Evolutionary conservation across 2,797 vertebrate genomes (phyloP), one percentile per base, ranked within the genome.

Genomic region (Periophthalmus magnuspinnatus): DNA sequence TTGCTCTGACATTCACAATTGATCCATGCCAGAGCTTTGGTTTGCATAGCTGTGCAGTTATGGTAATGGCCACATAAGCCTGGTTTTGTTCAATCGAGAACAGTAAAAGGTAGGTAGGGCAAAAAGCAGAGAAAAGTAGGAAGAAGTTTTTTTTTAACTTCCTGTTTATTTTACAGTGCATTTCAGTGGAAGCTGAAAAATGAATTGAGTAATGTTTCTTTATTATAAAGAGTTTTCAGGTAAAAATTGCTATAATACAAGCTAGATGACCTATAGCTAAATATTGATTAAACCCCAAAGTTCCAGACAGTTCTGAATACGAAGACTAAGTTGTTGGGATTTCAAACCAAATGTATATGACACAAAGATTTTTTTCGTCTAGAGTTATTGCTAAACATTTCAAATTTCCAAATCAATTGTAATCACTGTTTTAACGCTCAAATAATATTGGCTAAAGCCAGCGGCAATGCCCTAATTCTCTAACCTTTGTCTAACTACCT

Each of bases 11-110:
- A 67, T 19, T 14, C 61, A 11, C 58, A 45, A 62, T 57, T 22
- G 52, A 65, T 65, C 69, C 69, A 75, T 72, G 65, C 72, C 75
- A 69, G 61, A 57, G 68, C 50, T 68, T 79, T 57, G 68, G 71
- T 82, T 83, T 84, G 77, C 82, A 91, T 79, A 84, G 69, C 64
- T 60, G 52, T 74, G 63, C 36, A 54, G 19, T 65, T 47, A 73
- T 69, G 34, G 59, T 32, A 65, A 34, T 6, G 22, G 45, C 65
- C 19, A 62, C 72, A 80, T 41, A 85, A 67, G 38, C 56, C 50
- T n/a, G 10, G 75, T 72, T 84, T 84, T 85, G 86, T 86, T 69
- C 45, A 6, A 9, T 56, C 8, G 5, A 32, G 11, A 55, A 65
- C 16, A 32, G 48, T 56, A 21, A 69, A 59, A n/a, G n/a, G n/a